Conservation (phyloP, 2,888 invertebrate species). For the Esperia sulphurella region DNA sequence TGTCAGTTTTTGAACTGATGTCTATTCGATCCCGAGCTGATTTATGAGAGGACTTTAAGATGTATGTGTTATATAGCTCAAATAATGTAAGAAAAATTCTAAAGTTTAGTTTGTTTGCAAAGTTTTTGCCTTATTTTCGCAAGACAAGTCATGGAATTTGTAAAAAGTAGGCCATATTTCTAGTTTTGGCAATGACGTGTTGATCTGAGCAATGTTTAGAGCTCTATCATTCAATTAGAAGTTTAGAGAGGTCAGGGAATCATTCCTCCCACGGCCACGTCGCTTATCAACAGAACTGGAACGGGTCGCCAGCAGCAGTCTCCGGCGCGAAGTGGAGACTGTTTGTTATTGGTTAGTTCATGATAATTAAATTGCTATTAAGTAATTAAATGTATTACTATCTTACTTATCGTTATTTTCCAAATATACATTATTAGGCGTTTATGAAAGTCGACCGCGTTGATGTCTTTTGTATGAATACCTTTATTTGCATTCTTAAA, state of each 20-base stretch:
- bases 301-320: slow-evolving; percentile 17
- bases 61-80: no score
- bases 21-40: no score
- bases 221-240: slow-evolving; percentile 56
- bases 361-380: background rate
- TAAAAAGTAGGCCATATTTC: slow-evolving; percentile 1
- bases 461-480: background rate
- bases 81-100: no score
- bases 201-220: slow-evolving; percentile 24
- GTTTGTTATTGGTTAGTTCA: background rate
- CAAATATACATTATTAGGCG: background rate
- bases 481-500: no score
- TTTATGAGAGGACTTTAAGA: no score
- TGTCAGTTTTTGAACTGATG: no score
- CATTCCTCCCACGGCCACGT: slow-evolving; percentile 52
- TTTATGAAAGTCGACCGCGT: background rate
- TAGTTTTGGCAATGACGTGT: slow-evolving; percentile 7
- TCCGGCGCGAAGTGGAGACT: background rate
- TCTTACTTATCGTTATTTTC: background rate
- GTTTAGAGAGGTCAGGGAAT: slow-evolving; percentile 58
- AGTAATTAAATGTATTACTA: background rate
- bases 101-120: no score
- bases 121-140: no score
- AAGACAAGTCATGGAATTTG: background rate
- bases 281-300: slow-evolving; percentile 45